A percentile compares a stretch with the other conserved stretches of the same genome.
Evolutionary conservation across 2,113 vertebrate species (phyloP).

Genomic region (Ceratotherium simum): DNA sequence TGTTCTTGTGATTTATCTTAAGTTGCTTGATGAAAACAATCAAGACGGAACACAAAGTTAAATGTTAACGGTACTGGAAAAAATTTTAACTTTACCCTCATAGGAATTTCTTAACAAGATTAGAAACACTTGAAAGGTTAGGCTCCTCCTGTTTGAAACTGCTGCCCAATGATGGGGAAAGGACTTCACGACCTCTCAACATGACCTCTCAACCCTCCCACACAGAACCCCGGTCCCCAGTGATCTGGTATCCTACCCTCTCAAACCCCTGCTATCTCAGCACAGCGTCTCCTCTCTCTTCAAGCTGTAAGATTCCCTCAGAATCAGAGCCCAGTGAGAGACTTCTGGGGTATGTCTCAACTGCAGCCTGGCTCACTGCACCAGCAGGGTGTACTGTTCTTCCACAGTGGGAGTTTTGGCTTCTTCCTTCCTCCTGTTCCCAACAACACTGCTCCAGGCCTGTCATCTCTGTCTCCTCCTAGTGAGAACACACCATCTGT

Average conservation of each 20-base stretch:
- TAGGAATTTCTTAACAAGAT: background rate
- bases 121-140: background rate
- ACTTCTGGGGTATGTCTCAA: background rate
- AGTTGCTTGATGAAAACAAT: slow-evolving; percentile 15
- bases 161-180: background rate
- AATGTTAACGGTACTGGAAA: background rate
- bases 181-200: background rate
- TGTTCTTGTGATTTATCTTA: background rate
- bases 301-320: background rate
- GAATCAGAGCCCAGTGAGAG: background rate
- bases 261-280: background rate
- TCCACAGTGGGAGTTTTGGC: background rate
- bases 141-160: background rate
- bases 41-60: background rate
- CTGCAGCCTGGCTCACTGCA: background rate
- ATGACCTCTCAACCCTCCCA: background rate
- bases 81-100: background rate
- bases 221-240: background rate
- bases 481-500: background rate
- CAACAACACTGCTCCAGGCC: background rate
- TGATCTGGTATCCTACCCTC: background rate
- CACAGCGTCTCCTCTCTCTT: background rate
- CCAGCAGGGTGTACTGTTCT: background rate
- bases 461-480: background rate
- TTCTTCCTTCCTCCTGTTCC: background rate